Conservation (phyloP, 92 coral and sea anemone species). For the Parazoanthus atlanticus region DNA sequence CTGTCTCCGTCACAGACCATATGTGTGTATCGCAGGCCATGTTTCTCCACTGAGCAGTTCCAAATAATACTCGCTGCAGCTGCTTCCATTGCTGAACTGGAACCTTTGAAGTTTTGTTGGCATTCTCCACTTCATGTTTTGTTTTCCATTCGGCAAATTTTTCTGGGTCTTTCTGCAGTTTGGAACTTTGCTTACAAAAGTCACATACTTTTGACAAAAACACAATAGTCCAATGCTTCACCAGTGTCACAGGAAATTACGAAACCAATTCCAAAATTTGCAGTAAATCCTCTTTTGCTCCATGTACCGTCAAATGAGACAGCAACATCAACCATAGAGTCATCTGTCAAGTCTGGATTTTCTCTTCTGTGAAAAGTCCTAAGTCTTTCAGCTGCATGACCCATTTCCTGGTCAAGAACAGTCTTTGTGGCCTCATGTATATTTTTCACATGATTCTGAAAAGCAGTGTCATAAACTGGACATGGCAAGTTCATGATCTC, state of each 20-base stretch:
- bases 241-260: constrained; percentile 48
- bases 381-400: not conserved
- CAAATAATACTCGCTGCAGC: constrained; percentile 25
- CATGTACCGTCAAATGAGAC: constrained; percentile 55
- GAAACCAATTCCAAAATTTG: constrained; percentile 47
- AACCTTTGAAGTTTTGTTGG: constrained; percentile 42
- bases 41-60: not conserved
- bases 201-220: constrained; percentile 46
- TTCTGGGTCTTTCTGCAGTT: constrained; percentile 27
- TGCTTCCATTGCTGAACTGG: constrained; percentile 28
- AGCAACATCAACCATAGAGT: constrained; percentile 32
- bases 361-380: not conserved
- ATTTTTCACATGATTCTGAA: not conserved
- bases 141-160: constrained; percentile 40
- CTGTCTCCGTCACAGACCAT: constrained; percentile 27
- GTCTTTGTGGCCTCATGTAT: not conserved
- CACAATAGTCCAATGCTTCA: constrained; percentile 49
- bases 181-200: constrained; percentile 42
- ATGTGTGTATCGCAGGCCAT: constrained; percentile 7
- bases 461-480: constrained; percentile 6
- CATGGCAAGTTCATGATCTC: constrained; percentile 46
- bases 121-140: constrained; percentile 41
- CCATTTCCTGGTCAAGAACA: not conserved
- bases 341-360: not conserved
- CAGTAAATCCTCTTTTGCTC: constrained; percentile 55